phyloP scores from a whole-genome alignment of 2,797 vertebrate genomes.

The Leucoraja ocellata region DNA sequence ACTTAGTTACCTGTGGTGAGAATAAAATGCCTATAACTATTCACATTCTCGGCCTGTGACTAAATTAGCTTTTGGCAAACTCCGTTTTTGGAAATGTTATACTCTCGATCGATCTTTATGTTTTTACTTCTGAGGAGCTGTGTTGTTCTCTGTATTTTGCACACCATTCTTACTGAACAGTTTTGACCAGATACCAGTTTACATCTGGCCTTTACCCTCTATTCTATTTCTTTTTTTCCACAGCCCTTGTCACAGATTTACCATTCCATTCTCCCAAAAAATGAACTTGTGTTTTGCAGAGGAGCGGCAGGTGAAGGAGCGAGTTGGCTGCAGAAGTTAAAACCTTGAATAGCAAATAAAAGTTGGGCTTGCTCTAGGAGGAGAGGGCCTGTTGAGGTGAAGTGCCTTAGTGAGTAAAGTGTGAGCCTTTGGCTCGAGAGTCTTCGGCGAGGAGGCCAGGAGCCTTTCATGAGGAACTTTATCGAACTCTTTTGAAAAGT shows the following conservation, averaged over 20 bases:
- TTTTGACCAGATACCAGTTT: not conserved
- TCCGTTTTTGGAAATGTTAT: not conserved
- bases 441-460: no score
- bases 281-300: no score
- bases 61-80: not conserved
- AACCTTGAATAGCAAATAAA: no score
- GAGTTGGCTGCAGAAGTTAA: no score
- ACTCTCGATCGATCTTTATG: not conserved
- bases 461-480: no score
- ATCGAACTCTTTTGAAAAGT: no score
- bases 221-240: not conserved
- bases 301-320: no score
- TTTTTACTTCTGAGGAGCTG: not conserved
- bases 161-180: not conserved
- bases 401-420: no score
- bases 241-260: not conserved
- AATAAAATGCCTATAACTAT: not conserved
- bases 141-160: not conserved
- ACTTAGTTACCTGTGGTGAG: not conserved
- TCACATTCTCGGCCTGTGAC: not conserved
- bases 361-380: no score
- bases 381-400: no score
- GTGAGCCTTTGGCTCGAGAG: no score
- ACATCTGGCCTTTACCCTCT: not conserved
- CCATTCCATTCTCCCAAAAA: no score